Evolutionary conservation across 2,888 invertebrate genomes (phyloP).

Genomic region (Scaeva pyrastri): DNA sequence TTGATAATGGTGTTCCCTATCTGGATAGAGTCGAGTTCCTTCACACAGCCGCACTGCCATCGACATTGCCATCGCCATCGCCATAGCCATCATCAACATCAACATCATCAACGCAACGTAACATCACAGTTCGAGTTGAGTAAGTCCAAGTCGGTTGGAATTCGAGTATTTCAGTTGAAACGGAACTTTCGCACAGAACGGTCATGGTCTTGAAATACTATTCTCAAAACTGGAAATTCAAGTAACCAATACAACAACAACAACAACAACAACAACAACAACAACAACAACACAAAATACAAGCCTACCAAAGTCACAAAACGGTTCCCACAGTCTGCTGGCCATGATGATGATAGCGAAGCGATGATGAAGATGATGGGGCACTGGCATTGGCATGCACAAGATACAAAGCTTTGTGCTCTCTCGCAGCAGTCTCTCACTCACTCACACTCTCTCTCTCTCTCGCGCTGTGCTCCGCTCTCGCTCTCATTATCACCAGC

Average conservation of each 20-base stretch:
- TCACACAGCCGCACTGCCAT: conserved; percentile 53
- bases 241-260: not conserved
- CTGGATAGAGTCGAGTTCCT: conserved; percentile 55
- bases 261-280: not conserved
- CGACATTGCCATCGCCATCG: too few species aligned
- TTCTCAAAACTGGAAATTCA: conserved; percentile 40
- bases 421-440: not conserved
- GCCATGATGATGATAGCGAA: conserved; percentile 4
- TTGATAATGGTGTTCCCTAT: conserved; percentile 13
- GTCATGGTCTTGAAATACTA: conserved; percentile 76
- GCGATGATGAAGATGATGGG: conserved; percentile 5
- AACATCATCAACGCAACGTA: conserved; percentile 49
- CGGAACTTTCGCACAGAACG: conserved; percentile 82
- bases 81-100: too few species aligned
- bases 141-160: conserved; percentile 81
- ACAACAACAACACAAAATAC: conserved; percentile 20
- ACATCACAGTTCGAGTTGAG: conserved; percentile 80
- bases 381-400: not conserved
- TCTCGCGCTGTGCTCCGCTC: conserved; percentile 9
- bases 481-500: conserved; percentile 7
- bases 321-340: conserved; percentile 35
- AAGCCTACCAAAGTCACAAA: conserved; percentile 3
- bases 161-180: conserved; percentile 82
- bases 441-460: conserved; percentile 2
- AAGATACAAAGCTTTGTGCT: conserved; percentile 25